Evolutionary conservation across 2,797 vertebrate species (phyloP).

Genomic region (Odontamblyopus rebecca): DNA sequence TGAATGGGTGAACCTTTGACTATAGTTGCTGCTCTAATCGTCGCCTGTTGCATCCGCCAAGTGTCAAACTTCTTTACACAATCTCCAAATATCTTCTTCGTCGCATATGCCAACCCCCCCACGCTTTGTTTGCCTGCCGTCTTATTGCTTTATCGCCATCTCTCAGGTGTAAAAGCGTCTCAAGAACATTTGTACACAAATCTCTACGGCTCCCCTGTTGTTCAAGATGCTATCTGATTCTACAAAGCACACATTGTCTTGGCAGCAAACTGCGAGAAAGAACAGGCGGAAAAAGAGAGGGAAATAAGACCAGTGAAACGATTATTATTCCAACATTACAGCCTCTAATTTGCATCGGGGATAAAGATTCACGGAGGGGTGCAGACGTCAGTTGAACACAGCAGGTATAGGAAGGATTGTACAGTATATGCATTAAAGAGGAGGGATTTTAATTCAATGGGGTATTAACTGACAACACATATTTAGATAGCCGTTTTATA

Average conservation of each 20-base stretch:
- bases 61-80: too few species aligned
- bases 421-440: constrained; percentile 12
- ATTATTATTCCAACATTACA: constrained; percentile 24
- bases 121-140: constrained; percentile 36
- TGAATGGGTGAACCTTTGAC: too few species aligned
- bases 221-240: constrained; percentile 50
- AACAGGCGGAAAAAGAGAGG: background rate
- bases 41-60: too few species aligned
- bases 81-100: constrained; percentile 13
- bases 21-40: too few species aligned
- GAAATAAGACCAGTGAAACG: constrained; percentile 20
- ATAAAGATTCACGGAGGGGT: constrained; percentile 17
- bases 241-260: constrained; percentile 38
- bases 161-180: constrained; percentile 55
- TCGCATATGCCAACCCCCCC: background rate
- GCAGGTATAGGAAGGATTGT: constrained; percentile 11
- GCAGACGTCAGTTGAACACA: constrained; percentile 14
- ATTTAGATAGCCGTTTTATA: too few species aligned
- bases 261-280: constrained; percentile 13
- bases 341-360: constrained; percentile 24
- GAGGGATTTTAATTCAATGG: too few species aligned
- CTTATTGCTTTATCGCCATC: constrained; percentile 49
- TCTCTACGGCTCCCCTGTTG: constrained; percentile 30
- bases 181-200: constrained; percentile 33
- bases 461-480: too few species aligned